phyloP scores from a whole-genome alignment of 2,888 invertebrate genomes.

The Phyto melanocephala region DNA sequence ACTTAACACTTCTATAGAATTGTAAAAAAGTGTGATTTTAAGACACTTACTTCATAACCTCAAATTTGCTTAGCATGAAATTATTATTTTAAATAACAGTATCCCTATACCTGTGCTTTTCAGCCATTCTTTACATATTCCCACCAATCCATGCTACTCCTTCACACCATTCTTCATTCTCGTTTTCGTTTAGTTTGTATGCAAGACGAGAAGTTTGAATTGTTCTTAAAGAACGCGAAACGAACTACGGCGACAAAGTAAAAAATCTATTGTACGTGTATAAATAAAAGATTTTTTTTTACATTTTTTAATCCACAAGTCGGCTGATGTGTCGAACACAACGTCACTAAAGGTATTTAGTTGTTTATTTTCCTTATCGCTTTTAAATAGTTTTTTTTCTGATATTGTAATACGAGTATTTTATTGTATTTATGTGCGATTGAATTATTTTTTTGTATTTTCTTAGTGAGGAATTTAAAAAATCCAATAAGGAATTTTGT shows the following conservation, averaged over 20 bases:
- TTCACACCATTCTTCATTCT: neutral
- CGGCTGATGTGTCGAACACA: neutral
- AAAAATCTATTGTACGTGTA: neutral
- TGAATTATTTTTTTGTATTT: constrained; percentile 31
- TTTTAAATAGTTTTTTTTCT: constrained; percentile 22
- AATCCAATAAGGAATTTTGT: constrained; percentile 49
- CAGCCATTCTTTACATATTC: neutral
- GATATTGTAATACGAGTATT: neutral
- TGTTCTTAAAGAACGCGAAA: constrained; percentile 19
- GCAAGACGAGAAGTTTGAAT: constrained; percentile 54
- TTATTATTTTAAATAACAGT: neutral
- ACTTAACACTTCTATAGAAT: no score
- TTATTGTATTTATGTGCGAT: constrained; percentile 12
- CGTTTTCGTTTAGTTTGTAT: constrained; percentile 28
- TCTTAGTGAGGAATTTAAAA: constrained; percentile 45
- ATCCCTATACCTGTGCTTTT: neutral
- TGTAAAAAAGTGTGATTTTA: no score
- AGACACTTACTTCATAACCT: no score
- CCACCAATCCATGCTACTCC: neutral
- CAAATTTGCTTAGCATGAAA: neutral
- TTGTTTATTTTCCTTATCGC: constrained; percentile 4
- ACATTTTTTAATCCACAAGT: neutral
- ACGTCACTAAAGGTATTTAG: constrained; percentile 20
- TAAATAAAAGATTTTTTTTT: constrained; percentile 23
- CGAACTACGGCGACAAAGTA: neutral